These are phyloP conservation scores for Spodoptera exigua DNA, from an alignment of 2,888 invertebrate species.

Conservation along the genomic window DNA sequence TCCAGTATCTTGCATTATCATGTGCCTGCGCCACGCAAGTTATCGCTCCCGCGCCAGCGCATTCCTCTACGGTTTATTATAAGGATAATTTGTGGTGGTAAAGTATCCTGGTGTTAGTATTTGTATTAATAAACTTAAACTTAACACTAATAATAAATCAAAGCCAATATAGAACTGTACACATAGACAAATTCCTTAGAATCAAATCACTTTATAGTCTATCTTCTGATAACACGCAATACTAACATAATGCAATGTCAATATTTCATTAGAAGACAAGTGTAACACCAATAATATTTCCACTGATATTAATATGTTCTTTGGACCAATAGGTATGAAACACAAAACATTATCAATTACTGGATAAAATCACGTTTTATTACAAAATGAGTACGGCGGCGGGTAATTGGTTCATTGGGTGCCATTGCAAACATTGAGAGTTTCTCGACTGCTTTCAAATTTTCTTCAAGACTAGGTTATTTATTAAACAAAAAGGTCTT, in stretches of 20 bases:
- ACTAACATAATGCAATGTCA: conserved; percentile 24
- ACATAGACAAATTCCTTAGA: conserved; percentile 9
- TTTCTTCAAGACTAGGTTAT: no score
- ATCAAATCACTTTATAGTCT: conserved; percentile 18
- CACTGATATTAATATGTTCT: conserved; percentile 4
- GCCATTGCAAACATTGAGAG: conserved; percentile 15
- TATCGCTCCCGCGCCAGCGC: conserved; percentile 34
- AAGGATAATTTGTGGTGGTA: conserved; percentile 38
- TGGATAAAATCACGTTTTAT: conserved; percentile 38
- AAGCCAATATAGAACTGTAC: conserved; percentile 6
- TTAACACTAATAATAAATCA: no score
- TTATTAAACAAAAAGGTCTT: no score
- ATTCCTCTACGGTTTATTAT: conserved; percentile 31
- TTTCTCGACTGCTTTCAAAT: conserved; percentile 13
- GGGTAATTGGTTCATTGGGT: conserved; percentile 10
- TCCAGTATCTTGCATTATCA: conserved; percentile 51
- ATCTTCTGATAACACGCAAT: conserved; percentile 20
- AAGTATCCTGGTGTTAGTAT: conserved; percentile 18
- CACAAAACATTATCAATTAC: conserved; percentile 5
- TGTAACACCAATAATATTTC: conserved; percentile 15
- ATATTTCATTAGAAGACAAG: conserved; percentile 12
- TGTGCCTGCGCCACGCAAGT: conserved; percentile 34
- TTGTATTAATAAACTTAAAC: no score
- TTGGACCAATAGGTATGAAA: conserved; percentile 24
- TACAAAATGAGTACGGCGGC: conserved; percentile 27